phyloP scores from a whole-genome alignment of 2,113 vertebrate genomes.

The Muscicapa adusta region DNA sequence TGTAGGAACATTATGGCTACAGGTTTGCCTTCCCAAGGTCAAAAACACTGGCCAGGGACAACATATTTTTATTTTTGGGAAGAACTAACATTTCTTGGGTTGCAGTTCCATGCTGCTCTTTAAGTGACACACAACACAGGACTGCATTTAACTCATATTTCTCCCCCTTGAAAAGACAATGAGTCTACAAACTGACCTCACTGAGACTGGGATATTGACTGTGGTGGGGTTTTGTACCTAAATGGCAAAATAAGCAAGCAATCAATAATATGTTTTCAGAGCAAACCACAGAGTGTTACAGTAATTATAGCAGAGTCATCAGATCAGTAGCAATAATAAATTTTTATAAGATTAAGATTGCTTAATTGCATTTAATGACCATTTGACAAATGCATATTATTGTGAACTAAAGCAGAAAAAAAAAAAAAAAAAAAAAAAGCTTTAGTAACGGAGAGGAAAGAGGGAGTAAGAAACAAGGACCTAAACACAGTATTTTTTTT shows the following conservation, averaged over 20 bases:
- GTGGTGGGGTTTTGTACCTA: not conserved
- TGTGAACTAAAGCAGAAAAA: not conserved
- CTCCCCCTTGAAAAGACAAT: not conserved
- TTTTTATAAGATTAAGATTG: conserved; percentile 23
- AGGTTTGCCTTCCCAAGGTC: not conserved
- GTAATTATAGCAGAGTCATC: conserved; percentile 23
- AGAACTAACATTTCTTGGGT: rapidly evolving
- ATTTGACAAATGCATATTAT: not conserved
- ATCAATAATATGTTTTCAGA: conserved; percentile 22
- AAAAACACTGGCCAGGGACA: not conserved
- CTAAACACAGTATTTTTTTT: not conserved
- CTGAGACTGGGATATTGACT: conserved; percentile 2
- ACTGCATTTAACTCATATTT: not conserved
- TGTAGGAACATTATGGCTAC: not conserved
- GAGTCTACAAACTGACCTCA: not conserved
- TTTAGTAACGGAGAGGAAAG: not conserved
- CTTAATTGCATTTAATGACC: not conserved
- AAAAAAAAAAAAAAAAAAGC: not conserved
- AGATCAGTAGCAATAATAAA: conserved; percentile 1
- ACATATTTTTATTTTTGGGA: not conserved
- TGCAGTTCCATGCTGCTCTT: not conserved
- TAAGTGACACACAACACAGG: not conserved
- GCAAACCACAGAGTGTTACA: not conserved
- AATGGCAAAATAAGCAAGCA: not conserved
- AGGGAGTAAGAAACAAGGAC: not conserved